Conservation (phyloP, 2,888 invertebrate genomes). For the Cenopis cana region DNA sequence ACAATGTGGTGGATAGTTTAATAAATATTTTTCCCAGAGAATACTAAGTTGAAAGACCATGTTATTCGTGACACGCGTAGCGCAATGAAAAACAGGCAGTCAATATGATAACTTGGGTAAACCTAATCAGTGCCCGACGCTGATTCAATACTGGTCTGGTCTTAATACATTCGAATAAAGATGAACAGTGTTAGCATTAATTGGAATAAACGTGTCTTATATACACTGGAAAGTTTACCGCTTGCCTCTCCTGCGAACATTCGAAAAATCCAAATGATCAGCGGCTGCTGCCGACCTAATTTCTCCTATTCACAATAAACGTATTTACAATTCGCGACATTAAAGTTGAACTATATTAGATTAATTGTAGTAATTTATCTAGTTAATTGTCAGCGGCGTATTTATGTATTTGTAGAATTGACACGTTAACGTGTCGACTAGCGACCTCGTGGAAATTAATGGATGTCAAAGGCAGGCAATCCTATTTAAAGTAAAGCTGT, state of each 20-base stretch:
- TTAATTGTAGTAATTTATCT: slow-evolving; percentile 20
- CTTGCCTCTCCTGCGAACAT: too few species aligned
- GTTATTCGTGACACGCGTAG: background rate
- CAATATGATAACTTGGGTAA: too few species aligned
- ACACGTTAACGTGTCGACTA: slow-evolving; percentile 57
- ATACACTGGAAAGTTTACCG: too few species aligned
- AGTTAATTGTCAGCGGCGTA: slow-evolving; percentile 22
- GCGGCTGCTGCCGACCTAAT: background rate
- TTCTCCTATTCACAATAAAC: background rate
- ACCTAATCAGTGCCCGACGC: too few species aligned
- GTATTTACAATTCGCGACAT: background rate
- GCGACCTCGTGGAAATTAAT: slow-evolving; percentile 65
- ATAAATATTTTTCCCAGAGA: too few species aligned
- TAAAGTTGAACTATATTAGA: slow-evolving; percentile 26
- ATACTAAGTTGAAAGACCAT: background rate
- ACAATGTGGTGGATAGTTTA: too few species aligned
- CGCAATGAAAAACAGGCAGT: background rate
- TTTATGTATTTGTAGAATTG: slow-evolving; percentile 51
- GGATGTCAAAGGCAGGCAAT: slow-evolving; percentile 61
- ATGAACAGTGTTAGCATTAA: too few species aligned
- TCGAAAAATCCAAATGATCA: background rate
- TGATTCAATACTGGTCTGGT: too few species aligned
- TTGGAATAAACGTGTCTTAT: too few species aligned
- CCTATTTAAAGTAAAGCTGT: slow-evolving; percentile 52
- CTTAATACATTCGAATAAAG: too few species aligned